A percentile compares a stretch with the other conserved stretches of the same genome.
Conservation (phyloP, 2,113 vertebrate species). For the Mesembrinibis cayennensis region DNA sequence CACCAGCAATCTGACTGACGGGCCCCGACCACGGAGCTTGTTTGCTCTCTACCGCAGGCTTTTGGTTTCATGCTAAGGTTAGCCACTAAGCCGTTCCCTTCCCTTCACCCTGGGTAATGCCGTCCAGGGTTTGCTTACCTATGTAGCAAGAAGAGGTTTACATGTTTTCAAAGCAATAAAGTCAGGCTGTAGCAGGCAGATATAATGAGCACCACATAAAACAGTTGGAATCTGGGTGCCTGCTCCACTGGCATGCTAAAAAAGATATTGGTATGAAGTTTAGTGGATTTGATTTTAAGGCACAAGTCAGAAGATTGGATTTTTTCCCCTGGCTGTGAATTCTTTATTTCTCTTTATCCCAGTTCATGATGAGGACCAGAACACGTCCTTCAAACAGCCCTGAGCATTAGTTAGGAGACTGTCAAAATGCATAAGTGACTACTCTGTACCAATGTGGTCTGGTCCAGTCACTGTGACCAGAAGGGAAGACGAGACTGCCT, state of each 20-base stretch:
- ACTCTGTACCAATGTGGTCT: neutral
- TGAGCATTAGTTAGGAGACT: neutral
- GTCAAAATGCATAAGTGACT: neutral
- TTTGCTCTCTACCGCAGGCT: neutral
- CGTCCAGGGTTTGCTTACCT: neutral
- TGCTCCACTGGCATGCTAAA: neutral
- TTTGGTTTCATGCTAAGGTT: neutral
- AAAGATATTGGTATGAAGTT: neutral
- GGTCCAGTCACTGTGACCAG: rapidly evolving
- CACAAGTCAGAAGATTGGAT: neutral
- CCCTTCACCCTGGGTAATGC: neutral
- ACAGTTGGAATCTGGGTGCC: neutral
- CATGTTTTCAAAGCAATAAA: constrained; percentile 12
- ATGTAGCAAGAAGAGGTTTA: neutral
- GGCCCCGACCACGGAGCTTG: neutral
- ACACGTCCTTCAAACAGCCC: neutral
- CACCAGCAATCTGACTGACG: neutral
- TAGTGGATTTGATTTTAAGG: neutral
- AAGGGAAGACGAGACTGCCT: neutral
- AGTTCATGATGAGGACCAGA: neutral
- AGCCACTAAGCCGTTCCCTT: neutral
- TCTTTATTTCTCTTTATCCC: neutral
- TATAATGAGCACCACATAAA: neutral
- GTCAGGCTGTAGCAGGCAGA: neutral
- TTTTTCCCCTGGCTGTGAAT: neutral